phyloP scores from a whole-genome alignment of 2,797 vertebrate genomes.

The Rhinella marina region DNA sequence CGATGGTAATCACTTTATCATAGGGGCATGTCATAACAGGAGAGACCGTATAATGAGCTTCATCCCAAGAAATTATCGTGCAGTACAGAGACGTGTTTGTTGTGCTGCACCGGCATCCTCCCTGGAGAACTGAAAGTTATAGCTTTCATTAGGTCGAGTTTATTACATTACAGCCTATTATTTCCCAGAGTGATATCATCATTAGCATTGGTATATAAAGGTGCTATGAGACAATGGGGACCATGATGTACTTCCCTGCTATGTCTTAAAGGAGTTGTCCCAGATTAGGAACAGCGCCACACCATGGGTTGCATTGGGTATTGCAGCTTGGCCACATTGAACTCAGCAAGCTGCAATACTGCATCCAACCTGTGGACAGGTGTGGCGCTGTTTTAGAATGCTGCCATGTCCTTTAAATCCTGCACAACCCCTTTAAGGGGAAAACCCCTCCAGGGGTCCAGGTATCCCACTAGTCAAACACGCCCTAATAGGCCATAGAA shows the following conservation, averaged over 20 bases:
- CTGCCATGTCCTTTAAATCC: too few species aligned
- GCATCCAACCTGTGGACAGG: neutral
- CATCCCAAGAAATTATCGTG: neutral
- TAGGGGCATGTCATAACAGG: neutral
- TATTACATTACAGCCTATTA: neutral
- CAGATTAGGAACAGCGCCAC: neutral
- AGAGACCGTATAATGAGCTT: neutral
- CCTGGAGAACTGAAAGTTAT: neutral
- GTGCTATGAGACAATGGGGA: neutral
- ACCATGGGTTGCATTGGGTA: neutral
- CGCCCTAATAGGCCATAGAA: too few species aligned
- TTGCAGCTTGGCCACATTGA: neutral
- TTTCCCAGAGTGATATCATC: neutral
- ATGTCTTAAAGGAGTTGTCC: neutral
- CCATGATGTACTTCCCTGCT: neutral
- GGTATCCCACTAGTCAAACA: too few species aligned
- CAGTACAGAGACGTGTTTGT: neutral
- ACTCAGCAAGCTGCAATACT: neutral
- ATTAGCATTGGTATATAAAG: neutral
- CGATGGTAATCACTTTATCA: neutral
- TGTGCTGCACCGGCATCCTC: neutral
- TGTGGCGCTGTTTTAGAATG: neutral
- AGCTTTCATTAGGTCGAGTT: neutral
- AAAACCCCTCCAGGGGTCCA: neutral
- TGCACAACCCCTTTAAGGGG: neutral